These are phyloP conservation scores for Patiria miniata DNA, from an alignment of 35 echinoderm and acorn worm species.

Conservation along the genomic window DNA sequence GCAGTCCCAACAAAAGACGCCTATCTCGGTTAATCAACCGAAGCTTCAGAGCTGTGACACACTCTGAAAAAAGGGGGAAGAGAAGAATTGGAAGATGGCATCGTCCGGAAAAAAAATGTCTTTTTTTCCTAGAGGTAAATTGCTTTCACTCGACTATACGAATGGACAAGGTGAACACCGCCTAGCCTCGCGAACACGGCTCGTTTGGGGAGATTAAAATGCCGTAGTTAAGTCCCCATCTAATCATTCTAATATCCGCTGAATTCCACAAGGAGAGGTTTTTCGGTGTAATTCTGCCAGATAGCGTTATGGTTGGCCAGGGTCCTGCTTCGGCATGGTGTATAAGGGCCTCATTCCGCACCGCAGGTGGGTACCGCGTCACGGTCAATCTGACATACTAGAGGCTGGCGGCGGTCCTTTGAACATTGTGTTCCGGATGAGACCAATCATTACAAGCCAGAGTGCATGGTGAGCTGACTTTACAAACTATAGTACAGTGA, in stretches of 20 bases:
- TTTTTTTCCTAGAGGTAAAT: not conserved
- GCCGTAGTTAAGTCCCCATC: constrained; percentile 7
- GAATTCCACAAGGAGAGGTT: not conserved
- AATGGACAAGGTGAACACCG: not conserved
- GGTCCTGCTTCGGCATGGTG: too few species aligned
- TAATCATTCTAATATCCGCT: constrained; percentile 17
- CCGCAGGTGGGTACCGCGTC: too few species aligned
- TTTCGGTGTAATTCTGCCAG: too few species aligned
- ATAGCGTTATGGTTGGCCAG: too few species aligned
- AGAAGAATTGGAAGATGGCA: not conserved
- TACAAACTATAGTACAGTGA: too few species aligned
- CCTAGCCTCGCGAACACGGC: not conserved
- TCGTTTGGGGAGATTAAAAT: not conserved
- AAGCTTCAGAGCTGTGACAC: not conserved
- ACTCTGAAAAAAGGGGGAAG: not conserved
- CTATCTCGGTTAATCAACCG: constrained; percentile 9
- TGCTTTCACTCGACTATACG: not conserved
- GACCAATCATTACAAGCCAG: too few species aligned
- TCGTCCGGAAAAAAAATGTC: not conserved
- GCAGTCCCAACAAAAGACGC: not conserved
- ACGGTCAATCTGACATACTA: too few species aligned
- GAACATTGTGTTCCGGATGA: too few species aligned
- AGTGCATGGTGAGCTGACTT: too few species aligned
- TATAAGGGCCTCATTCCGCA: too few species aligned
- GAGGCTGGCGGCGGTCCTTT: too few species aligned